phyloP scores from a whole-genome alignment of 2,797 vertebrate genomes.

The Oryzias dopingdopingensis region DNA sequence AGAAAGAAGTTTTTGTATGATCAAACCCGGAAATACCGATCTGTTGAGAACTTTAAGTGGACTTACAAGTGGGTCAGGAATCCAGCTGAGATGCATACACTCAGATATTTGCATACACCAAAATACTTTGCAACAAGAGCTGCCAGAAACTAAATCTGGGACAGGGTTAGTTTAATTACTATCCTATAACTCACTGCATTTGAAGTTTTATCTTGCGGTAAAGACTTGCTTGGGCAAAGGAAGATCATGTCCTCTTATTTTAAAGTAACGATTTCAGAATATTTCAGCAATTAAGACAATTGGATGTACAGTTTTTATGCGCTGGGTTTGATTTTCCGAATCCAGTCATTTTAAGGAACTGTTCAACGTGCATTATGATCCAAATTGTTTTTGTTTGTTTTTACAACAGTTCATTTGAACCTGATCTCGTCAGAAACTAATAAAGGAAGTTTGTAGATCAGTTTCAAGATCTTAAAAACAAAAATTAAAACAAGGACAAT shows the following conservation, averaged over 20 bases:
- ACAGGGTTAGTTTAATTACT: conserved; percentile 57
- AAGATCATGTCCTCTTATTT: too few species aligned
- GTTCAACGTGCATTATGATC: not conserved
- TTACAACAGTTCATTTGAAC: not conserved
- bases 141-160: conserved; percentile 60
- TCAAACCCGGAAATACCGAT: too few species aligned
- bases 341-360: not conserved
- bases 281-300: not conserved
- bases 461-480: not conserved
- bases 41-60: conserved; percentile 42
- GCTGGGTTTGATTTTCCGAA: not conserved
- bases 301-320: not conserved
- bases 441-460: not conserved
- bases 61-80: conserved; percentile 69
- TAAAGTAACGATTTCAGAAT: not conserved
- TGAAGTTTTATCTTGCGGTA: conserved; percentile 30
- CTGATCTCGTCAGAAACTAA: not conserved
- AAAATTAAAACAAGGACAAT: not conserved
- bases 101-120: conserved; percentile 67
- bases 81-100: conserved; percentile 60
- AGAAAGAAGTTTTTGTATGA: too few species aligned
- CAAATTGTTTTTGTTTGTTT: not conserved
- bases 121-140: conserved; percentile 63
- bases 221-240: not conserved
- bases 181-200: conserved; percentile 32